Base-by-base conservation (phyloP, 1,140 invertebrate genomes). In the Tetramorium parvispinum region DNA sequence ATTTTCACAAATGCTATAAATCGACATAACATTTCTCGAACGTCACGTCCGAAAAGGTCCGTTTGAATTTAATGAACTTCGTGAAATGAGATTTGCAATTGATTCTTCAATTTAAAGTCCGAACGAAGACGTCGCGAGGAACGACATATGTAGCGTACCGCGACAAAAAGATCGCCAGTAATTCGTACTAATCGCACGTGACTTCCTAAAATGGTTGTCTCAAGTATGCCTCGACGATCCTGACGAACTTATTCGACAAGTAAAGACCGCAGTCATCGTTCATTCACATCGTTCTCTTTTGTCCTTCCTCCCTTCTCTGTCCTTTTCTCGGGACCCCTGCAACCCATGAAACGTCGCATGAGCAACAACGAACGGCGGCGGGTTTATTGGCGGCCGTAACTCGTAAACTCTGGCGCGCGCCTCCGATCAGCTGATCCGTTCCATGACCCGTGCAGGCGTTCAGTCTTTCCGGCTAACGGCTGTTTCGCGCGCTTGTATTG, bases 371-470 rank as follows among this genome's bases (percentile, higher is more conserved):
- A 94, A 94, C 93, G 91, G 89, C 91, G 92, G 91, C 92, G 88
- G 92, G 94, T 95, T 95, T 95, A 95, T 95, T 95, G 95, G 93
- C 94, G 93, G 93, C 93, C 94, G 94, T 95, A 95, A 95, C 94
- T 95, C 95, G 94, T 95, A 95, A 95, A 95, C 93, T 93, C 93
- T 94, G 92, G 93, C 94, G 94, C 93, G 91, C 94, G 94, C 93
- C 94, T 95, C 92, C 93, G 94, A 95, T 95, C 95, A 95, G 95
- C 95, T 95, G 95, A 95, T 95, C 93, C 93, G 93, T 95, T 94
- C 93, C 93, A 95, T 94, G 94, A 95, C 93, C 93, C 92, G 92
- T 92, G 85, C 86, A 85, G 73, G 43, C 86, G 70, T 86, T 92
- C 91, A 86, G 88, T 92, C 87, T 87, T 71, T 81, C 92, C 91